These are phyloP conservation scores for Myripristis jacobus DNA, from an alignment of 2,797 vertebrate species.

Conservation along the genomic window DNA sequence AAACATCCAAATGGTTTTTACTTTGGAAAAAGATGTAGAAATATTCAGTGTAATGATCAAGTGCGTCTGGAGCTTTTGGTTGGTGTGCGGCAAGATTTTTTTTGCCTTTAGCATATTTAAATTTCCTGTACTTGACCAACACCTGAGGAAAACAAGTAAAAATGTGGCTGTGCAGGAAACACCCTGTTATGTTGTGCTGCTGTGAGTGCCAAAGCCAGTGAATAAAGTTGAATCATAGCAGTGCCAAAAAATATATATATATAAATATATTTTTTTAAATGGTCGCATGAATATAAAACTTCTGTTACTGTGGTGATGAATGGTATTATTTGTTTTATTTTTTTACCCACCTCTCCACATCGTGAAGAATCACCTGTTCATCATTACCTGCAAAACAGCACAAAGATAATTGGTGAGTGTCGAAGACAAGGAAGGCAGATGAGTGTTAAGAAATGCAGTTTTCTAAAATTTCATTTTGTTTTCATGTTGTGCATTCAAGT, in stretches of 20 bases:
- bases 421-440: background rate
- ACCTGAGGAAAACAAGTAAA: no score
- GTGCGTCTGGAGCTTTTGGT: no score
- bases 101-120: no score
- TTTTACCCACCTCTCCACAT: conserved; percentile 91
- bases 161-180: no score
- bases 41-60: no score
- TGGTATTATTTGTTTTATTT: background rate
- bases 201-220: rapidly evolving
- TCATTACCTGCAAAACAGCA: conserved; percentile 90
- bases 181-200: background rate
- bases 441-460: background rate
- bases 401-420: conserved; percentile 43
- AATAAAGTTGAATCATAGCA: background rate
- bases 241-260: background rate
- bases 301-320: background rate
- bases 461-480: no score
- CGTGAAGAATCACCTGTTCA: conserved; percentile 98
- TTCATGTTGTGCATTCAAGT: background rate
- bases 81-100: no score
- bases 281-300: background rate
- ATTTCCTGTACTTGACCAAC: no score
- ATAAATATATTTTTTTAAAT: background rate
- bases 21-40: no score
- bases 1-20: background rate